Conservation (phyloP, 2,888 invertebrate species). For the Aphodius sticticus region DNA sequence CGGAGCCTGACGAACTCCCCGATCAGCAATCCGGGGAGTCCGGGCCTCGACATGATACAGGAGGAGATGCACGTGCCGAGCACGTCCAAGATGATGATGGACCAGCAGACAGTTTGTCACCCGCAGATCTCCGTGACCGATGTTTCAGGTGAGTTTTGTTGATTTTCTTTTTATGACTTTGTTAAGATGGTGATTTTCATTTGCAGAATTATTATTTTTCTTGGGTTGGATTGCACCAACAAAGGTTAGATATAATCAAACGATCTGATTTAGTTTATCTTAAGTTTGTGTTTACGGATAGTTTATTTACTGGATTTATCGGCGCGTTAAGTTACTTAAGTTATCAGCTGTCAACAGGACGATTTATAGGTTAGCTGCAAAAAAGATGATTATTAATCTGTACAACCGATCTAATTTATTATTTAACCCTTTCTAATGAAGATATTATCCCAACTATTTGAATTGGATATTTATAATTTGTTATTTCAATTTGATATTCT, state of each 20-base stretch:
- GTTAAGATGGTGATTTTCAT: not conserved
- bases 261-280: too few species aligned
- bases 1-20: slow-evolving; percentile 69
- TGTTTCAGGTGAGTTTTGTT: slow-evolving; percentile 70
- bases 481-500: too few species aligned
- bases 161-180: not conserved
- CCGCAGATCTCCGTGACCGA: slow-evolving; percentile 94
- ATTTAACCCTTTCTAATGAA: too few species aligned
- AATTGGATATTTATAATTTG: too few species aligned
- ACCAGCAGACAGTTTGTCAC: slow-evolving; percentile 59
- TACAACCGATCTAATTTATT: too few species aligned
- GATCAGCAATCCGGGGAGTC: slow-evolving; percentile 71
- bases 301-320: too few species aligned
- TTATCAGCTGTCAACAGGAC: too few species aligned
- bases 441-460: too few species aligned
- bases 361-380: too few species aligned
- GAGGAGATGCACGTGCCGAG: slow-evolving; percentile 67
- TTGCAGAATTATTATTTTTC: not conserved
- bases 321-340: too few species aligned
- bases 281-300: too few species aligned
- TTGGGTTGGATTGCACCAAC: not conserved
- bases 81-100: slow-evolving; percentile 54
- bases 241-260: not conserved
- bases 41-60: slow-evolving; percentile 80
- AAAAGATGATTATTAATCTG: too few species aligned